Percentiles rank a stretch among this genome's conserved stretches.
These are phyloP conservation scores for Anisognathus igniventris DNA, from an alignment of 2,797 vertebrate species.

Conservation along the genomic window DNA sequence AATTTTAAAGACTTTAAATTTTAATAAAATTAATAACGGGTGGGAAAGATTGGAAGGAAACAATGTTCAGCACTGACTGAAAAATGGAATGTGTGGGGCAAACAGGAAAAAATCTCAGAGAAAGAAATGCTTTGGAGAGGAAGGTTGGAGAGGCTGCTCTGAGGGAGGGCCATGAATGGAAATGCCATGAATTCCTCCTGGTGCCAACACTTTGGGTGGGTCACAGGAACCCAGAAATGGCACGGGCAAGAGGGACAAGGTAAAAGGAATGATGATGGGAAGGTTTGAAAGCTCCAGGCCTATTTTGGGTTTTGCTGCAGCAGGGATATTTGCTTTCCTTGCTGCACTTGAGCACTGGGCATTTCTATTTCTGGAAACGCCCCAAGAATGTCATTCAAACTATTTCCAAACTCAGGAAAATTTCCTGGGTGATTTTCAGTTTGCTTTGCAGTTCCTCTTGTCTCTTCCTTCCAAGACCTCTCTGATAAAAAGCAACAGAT, in stretches of 20 bases:
- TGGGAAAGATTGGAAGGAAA: not conserved
- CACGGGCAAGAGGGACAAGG: not conserved
- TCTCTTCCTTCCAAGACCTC: not conserved
- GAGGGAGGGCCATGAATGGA: not conserved
- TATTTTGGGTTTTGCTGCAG: slow-evolving; percentile 44
- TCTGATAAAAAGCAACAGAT: not conserved
- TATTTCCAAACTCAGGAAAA: slow-evolving; percentile 27
- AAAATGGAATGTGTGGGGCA: not conserved
- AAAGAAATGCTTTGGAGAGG: not conserved
- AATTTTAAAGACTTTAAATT: not conserved
- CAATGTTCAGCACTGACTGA: not conserved
- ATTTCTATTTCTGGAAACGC: slow-evolving; percentile 47
- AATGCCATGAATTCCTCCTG: not conserved
- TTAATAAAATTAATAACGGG: fast-evolving
- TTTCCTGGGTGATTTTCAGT: not conserved
- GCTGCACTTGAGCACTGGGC: not conserved
- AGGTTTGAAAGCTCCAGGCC: not conserved
- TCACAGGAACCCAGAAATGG: not conserved
- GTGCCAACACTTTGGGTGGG: not conserved
- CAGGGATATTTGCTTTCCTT: slow-evolving; percentile 11
- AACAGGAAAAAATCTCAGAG: not conserved
- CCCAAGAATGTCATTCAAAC: not conserved
- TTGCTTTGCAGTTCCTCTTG: not conserved
- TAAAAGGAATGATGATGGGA: not conserved
- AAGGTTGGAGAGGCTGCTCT: not conserved